Evolutionary conservation across 1,140 invertebrate species (phyloP), one percentile per base, ranked within the genome.

Genomic region (Heliconius hewitsoni): DNA sequence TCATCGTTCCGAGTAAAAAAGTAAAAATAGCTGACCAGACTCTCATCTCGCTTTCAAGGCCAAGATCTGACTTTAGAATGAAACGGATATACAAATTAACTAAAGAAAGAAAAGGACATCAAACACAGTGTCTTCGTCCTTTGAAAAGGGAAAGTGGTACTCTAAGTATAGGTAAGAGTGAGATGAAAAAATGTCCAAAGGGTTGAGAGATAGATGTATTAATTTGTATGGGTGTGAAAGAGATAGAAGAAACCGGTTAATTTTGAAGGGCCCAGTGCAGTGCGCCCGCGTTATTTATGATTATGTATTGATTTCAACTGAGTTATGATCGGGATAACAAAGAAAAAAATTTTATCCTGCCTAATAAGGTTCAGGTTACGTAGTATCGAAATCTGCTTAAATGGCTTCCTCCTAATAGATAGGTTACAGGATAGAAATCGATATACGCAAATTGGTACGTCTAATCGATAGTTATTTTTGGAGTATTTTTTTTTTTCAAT

Each of bases 71-170:
- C 85, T 91, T 87, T 83, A 82, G 80, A 91, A 8, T 79, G 84
- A 84, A 86, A 93, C 76, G 46, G 13, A 84, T 18, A 85, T 86
- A 89, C 52, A 52, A 6, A 46, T 46, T 30, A 0, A 6, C 13
- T n/a, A 8, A 39, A 2, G 84, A 1, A 37, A 8, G 80, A 92
- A 4, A 80, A 81, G 71, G 89, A 92, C 42, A 76, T 16, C 52
- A 8, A n/a, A 81, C 52, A 71, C 81, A 83, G 87, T 91, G 90
- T 93, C 92, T 94, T 94, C 93, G 93, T 94, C 91, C 93, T 94
- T 94, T 94, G 83, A 94, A 94, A 94, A 94, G 93, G 93, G 93
- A 94, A 94, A 93, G 93, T 94, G 91, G 91, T 93, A 90, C 87
- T 89, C 87, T 79, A 73, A 86, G 84, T 89, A 84, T 84, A 87